Evolutionary conservation across 2,888 invertebrate species (phyloP), one percentile per base, ranked within the genome.

Genomic region (Brassicogethes aeneus): DNA sequence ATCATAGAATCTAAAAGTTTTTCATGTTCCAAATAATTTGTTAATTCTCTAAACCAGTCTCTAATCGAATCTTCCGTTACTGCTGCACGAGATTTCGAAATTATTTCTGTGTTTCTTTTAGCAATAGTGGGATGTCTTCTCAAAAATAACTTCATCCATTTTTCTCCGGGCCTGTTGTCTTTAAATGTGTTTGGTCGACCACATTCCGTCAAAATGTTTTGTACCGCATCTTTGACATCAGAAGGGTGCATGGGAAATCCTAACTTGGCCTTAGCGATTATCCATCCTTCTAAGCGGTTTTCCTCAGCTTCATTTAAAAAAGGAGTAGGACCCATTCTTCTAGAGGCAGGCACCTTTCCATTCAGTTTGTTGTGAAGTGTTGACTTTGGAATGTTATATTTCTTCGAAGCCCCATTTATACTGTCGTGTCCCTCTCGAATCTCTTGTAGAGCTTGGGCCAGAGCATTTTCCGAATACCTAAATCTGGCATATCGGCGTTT

Each of bases 291-390:
- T 36, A 36, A 13, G 2, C 36, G 36, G 8, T 15, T 36, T 36
- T 36, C 36, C 13, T 36, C 36, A 3, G 5, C 2, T 34, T 34
- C 10, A 7, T 2, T 8, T 34, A 34, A 34, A 23, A 44, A 35
- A 14, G 46, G 36, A 12, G 39, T 35, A 23, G 45, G 47, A 32
- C 47, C 47, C 43, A 49, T 47, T 40, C 41, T 46, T 41, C 41
- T 13, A 33, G 14, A 29, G 13, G 33, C 12, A 15, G 43, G 36
- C n/a, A 41, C 38, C n/a, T 37, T 43, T 7, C 31, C 30, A 14
- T 31, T 40, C 8, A 40, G 15, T 46, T 45, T 45, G 39, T 40
- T 45, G 36, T 40, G 13, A 5, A 44, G 17, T 5, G 43, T 46
- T 17, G 36, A 13, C 35, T 46, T 46, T 8, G 43, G 46, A 36